Evolutionary conservation across 2,888 invertebrate genomes (phyloP).

Genomic region (Ypsolopha scabrella): DNA sequence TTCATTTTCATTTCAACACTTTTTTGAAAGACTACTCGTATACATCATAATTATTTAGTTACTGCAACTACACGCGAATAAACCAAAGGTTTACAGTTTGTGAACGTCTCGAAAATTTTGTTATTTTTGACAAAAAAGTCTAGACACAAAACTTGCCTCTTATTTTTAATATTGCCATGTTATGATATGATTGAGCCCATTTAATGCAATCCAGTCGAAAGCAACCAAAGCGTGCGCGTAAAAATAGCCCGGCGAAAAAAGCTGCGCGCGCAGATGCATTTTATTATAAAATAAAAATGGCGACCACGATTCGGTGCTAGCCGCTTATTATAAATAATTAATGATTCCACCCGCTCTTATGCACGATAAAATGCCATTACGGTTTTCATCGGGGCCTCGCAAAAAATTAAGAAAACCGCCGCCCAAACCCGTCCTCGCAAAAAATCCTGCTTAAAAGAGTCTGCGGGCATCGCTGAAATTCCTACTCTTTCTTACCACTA

Average conservation of each 20-base stretch:
- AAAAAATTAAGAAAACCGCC: slow-evolving; percentile 59
- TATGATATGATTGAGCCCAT: too few relatives aligned
- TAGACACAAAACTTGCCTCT: too few relatives aligned
- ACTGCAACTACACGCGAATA: too few relatives aligned
- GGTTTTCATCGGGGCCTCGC: slow-evolving; percentile 62
- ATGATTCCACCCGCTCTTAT: slow-evolving; percentile 65
- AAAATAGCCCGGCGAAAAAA: slow-evolving; percentile 10
- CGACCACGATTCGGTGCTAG: slow-evolving; percentile 53
- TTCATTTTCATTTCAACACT: too few relatives aligned
- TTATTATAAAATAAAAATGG: slow-evolving; percentile 40
- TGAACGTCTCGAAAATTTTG: too few relatives aligned
- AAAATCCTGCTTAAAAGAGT: slow-evolving; percentile 62
- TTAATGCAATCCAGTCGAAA: background rate
- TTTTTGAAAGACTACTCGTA: too few relatives aligned
- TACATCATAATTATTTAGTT: too few relatives aligned
- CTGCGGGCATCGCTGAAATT: slow-evolving; percentile 64
- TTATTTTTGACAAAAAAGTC: too few relatives aligned
- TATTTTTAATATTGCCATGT: too few relatives aligned
- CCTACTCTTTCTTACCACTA: slow-evolving; percentile 58
- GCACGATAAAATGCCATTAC: slow-evolving; percentile 70
- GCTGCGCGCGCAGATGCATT: slow-evolving; percentile 23
- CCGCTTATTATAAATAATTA: slow-evolving; percentile 69
- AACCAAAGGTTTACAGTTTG: too few relatives aligned
- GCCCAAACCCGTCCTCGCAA: slow-evolving; percentile 47
- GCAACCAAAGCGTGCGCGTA: background rate